phyloP scores from a whole-genome alignment of 2,113 vertebrate genomes.

The Urocynchramus pylzowi region DNA sequence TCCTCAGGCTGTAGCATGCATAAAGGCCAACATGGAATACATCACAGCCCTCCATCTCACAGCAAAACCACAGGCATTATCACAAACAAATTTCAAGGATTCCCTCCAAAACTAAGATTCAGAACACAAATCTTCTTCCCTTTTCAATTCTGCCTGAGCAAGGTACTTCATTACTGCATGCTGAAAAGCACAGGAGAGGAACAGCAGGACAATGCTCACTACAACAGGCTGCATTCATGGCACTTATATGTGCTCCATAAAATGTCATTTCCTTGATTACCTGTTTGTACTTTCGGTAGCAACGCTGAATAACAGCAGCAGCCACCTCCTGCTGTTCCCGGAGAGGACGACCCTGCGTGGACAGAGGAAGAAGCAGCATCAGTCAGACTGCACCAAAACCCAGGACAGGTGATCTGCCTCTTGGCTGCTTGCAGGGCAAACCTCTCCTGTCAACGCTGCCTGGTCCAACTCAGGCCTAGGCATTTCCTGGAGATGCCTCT shows the following conservation, averaged over 20 bases:
- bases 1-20: not conserved
- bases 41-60: not conserved
- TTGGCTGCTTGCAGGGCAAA: not conserved
- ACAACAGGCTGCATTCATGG: not conserved
- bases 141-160: not conserved
- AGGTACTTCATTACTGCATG: not conserved
- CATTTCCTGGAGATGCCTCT: not conserved
- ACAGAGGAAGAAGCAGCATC: not conserved
- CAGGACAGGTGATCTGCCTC: not conserved
- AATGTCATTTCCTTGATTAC: slow-evolving; percentile 67
- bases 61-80: not conserved
- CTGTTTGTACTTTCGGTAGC: slow-evolving; percentile 99
- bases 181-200: not conserved
- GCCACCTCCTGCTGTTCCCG: slow-evolving; percentile 97
- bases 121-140: not conserved
- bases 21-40: not conserved
- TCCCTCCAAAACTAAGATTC: not conserved
- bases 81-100: not conserved
- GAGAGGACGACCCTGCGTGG: slow-evolving; percentile 85
- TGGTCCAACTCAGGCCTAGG: not conserved
- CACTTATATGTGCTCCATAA: not conserved
- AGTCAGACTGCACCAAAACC: not conserved
- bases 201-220: not conserved
- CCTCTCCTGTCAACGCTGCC: not conserved
- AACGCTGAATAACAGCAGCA: slow-evolving; percentile 95